Evolutionary conservation across 1,140 invertebrate genomes (phyloP).

Genomic region (Palaemon carinicauda): DNA sequence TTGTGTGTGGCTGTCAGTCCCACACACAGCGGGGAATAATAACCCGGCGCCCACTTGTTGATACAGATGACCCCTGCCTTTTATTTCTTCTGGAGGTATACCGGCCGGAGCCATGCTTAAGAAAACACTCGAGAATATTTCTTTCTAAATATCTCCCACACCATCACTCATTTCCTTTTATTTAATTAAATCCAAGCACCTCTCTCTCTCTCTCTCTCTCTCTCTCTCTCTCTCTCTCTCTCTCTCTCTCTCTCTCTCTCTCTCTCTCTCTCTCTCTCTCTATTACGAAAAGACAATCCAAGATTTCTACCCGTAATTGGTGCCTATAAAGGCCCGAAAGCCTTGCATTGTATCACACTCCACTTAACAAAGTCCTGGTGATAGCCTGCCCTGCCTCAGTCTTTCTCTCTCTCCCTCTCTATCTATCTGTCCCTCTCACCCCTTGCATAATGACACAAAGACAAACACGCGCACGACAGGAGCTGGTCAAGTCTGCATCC

Average conservation of each 20-base stretch:
- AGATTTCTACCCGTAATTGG: too few species aligned
- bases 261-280: not conserved
- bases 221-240: not conserved
- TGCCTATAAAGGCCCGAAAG: too few species aligned
- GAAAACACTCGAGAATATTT: not conserved
- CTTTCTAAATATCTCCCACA: not conserved
- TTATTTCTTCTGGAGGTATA: not conserved
- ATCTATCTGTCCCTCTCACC: too few species aligned
- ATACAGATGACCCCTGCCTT: slow-evolving; percentile 48
- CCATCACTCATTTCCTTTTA: not conserved
- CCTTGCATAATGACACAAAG: too few species aligned
- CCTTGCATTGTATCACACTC: too few species aligned
- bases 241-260: not conserved
- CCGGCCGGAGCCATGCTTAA: not conserved
- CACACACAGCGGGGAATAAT: slow-evolving; percentile 49
- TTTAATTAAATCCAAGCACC: not conserved
- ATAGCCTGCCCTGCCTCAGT: too few species aligned
- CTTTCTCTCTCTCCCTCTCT: too few species aligned
- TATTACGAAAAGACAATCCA: too few species aligned
- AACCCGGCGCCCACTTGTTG: slow-evolving; percentile 50
- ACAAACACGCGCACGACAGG: too few species aligned
- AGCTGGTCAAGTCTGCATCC: too few species aligned
- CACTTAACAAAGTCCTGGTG: too few species aligned
- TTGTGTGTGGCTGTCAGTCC: slow-evolving; percentile 51
- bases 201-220: not conserved